Evolutionary conservation across 2,888 invertebrate species (phyloP), one percentile per base, ranked within the genome.

Genomic region (Leptura quadrifasciata): DNA sequence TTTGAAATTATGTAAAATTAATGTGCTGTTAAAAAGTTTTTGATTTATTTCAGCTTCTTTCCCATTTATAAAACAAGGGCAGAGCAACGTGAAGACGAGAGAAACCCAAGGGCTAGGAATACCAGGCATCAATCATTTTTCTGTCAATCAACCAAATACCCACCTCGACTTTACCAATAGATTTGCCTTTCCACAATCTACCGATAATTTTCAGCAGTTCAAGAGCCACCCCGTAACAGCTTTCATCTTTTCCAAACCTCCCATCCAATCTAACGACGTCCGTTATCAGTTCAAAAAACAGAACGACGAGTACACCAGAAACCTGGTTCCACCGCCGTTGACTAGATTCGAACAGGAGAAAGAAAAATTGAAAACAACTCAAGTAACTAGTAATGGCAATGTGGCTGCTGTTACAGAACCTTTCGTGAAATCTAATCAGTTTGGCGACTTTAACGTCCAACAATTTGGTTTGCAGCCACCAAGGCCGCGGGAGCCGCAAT

Each of bases 281-380:
- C 71, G 24, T 9, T 71, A 24, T n/a, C 65, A 65, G 52, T 85
- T 85, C 67, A 81, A 83, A 67, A 80, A 80, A 18, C 86, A 86
- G 75, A 87, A 86, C 54, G 88, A 89, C 64, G 89, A 89, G 15
- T 90, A 85, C 72, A 91, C 86, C 81, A 89, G 83, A 88, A 91
- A 87, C 86, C 88, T 86, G 82, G 90, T 83, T 85, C 92, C 82
- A 9, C 91, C 92, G 1, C 92, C 91, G 20, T 82, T 81, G n/a
- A 61, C 74, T 5, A 76, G 76, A 58, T 74, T 55, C 60, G 69
- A 31, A 70, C 75, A 71, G 27, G 76, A 78, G 18, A 78, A 74
- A 12, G 68, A 76, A 61, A 78, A 77, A 39, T 58, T 79, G 52
- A 79, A 79, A 24, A 74, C 73, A 9, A 55, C 70, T 2, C 79